Base-by-base conservation (phyloP, 2,797 vertebrate species). In the Neopelma chrysocephalum region DNA sequence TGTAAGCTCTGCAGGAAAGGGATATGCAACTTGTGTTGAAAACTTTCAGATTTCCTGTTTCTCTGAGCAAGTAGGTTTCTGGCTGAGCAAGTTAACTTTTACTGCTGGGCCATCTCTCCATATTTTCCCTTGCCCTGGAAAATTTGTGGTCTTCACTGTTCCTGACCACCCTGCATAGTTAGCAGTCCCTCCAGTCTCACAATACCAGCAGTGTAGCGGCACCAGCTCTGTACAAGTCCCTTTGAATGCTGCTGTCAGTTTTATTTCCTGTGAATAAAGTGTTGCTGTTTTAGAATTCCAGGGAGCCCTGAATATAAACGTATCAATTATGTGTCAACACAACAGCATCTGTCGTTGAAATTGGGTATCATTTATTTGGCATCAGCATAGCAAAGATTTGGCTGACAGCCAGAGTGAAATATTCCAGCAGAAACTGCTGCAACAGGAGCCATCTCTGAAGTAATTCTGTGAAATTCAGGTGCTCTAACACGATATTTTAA, bases 241-340 rank as follows among this genome's bases (percentile, higher is more conserved):
- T 90, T 64, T 75, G 78, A 87, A 47, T 96, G 89, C 45, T 62
- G 45, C 73, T 90, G 89, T 71, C n/a, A n/a, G 40, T 65, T 72
- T 4, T 47, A 50, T 86, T 95, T 92, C 78, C 84, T 65, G 68
- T 60, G 80, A 93, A 73, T 91, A 93, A 91, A 89, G 32, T 76
- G 60, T 88, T 88, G 87, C 80, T 93, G 68, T 79, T 90, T 70
- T 42, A 85, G 71, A 94, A 95, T 94, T 88, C 82, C 66, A 82
- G 91, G 61, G 82, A 94, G 88, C 77, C 40, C 56, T 60, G 94
- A 66, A 54, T 86, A 70, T 65, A 91, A 95, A 87, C 13, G 14
- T 95, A 96, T 96, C 90, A 93, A 89, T 96, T 96, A 89, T 85
- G 60, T 96, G 91, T 95, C 96, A 91, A 82, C 91, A 84, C 90